phyloP scores from a whole-genome alignment of 1,140 invertebrate species.

The Pristionchus pacificus region DNA sequence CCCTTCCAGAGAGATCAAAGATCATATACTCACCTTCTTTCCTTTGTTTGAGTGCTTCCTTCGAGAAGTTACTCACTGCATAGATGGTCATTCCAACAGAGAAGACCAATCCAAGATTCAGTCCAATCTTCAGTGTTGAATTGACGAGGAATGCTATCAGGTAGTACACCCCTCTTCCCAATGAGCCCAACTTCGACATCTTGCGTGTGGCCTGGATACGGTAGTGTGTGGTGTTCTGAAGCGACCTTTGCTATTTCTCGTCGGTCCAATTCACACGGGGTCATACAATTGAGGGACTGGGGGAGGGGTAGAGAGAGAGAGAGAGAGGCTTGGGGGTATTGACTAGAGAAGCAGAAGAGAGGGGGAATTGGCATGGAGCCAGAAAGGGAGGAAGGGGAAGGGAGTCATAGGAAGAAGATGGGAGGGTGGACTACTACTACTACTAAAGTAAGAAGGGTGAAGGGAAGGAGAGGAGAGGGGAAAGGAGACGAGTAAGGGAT shows the following conservation, averaged over 20 bases:
- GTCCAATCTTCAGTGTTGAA: constrained; percentile 13
- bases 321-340: not conserved
- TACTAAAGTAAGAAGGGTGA: no score
- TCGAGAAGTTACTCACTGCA: constrained; percentile 18
- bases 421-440: no score
- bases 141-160: constrained; percentile 20
- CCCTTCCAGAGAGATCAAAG: no score
- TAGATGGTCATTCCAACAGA: constrained; percentile 24
- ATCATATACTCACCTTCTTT: constrained; percentile 34
- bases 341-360: not conserved
- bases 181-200: constrained; percentile 26
- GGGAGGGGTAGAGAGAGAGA: not conserved
- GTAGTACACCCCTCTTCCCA: constrained; percentile 26
- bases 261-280: no score
- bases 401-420: not conserved
- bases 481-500: no score
- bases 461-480: no score
- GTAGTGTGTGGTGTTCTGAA: no score
- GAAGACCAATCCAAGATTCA: constrained; percentile 14
- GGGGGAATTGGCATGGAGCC: not conserved
- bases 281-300: no score
- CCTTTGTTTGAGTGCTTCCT: constrained; percentile 22
- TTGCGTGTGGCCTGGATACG: no score
- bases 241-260: no score
- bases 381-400: not conserved